Conservation (phyloP, 2,113 vertebrate genomes). For the Chlamydotis undulata region DNA sequence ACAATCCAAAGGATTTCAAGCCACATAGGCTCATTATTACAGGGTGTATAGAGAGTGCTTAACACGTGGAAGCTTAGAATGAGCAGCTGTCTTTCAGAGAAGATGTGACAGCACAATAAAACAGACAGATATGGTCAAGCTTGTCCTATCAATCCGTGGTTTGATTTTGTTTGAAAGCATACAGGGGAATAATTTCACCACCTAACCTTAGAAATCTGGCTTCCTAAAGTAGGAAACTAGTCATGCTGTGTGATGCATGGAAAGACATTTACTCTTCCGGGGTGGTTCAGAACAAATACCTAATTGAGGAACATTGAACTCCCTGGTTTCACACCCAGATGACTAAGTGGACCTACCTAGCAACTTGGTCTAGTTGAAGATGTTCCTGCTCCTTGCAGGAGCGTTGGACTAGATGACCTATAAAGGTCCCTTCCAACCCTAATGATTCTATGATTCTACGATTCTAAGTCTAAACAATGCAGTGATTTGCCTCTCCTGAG, state of each 20-base stretch:
- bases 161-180: background rate
- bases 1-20: slow-evolving; percentile 31
- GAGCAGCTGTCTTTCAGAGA: slow-evolving; percentile 30
- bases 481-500: background rate
- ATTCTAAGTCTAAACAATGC: background rate
- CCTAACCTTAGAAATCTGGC: background rate
- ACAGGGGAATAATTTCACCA: background rate
- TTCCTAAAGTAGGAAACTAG: background rate
- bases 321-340: background rate
- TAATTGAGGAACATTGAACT: background rate
- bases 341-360: background rate
- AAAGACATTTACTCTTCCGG: background rate
- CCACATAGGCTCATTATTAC: background rate
- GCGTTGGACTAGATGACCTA: too few species aligned
- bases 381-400: too few species aligned
- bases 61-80: slow-evolving; percentile 16
- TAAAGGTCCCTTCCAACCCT: too few species aligned
- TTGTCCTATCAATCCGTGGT: background rate
- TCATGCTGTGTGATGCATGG: background rate
- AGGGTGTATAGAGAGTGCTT: background rate
- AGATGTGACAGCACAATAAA: background rate
- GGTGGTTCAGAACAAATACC: background rate
- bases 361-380: too few species aligned
- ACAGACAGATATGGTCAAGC: background rate
- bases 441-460: too few species aligned